phyloP scores from a whole-genome alignment of 2,888 invertebrate genomes.

The Leucophenga maculata region DNA sequence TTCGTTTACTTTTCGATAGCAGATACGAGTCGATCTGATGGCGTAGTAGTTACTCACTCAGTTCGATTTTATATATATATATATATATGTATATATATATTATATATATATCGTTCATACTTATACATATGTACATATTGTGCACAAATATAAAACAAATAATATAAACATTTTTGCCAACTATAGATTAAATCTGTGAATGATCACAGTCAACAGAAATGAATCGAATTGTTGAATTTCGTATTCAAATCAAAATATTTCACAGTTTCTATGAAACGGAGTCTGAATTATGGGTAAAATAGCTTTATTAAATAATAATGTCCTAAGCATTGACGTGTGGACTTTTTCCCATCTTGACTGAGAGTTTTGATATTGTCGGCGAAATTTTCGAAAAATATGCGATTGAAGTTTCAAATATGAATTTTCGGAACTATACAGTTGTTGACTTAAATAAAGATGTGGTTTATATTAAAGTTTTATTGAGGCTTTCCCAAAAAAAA shows the following conservation, averaged over 20 bases:
- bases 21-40: too few species aligned
- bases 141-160: constrained; percentile 3
- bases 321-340: too few species aligned
- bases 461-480: too few species aligned
- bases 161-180: constrained; percentile 10
- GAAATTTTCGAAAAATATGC: too few species aligned
- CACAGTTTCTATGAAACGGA: background rate
- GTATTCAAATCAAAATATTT: background rate
- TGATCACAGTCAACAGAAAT: constrained; percentile 34
- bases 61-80: background rate
- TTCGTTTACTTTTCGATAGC: background rate
- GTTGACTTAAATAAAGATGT: too few species aligned
- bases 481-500: too few species aligned
- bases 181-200: constrained; percentile 10
- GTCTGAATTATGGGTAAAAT: background rate
- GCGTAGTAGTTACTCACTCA: too few species aligned
- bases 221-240: constrained; percentile 13
- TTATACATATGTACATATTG: background rate
- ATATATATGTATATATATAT: background rate
- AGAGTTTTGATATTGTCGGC: too few species aligned
- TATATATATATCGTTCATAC: background rate
- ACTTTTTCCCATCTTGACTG: too few species aligned
- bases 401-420: too few species aligned
- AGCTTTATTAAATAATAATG: too few species aligned
- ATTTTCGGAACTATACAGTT: too few species aligned